These are phyloP conservation scores for Pempheris klunzingeri DNA, from an alignment of 2,797 vertebrate species.

Conservation along the genomic window DNA sequence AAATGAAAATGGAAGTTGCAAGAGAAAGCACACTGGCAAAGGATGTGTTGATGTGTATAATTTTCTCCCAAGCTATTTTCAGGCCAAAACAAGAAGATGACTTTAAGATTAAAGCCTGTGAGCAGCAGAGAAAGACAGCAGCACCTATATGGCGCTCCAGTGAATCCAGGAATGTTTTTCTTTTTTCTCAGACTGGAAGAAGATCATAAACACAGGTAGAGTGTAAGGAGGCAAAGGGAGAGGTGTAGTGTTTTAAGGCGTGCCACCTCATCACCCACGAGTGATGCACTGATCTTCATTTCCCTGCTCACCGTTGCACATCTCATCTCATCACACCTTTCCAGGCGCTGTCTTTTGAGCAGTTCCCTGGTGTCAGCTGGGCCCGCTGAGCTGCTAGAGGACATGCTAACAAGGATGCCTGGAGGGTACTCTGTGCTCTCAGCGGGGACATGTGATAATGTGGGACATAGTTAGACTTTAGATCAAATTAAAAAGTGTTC, in stretches of 20 bases:
- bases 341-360: constrained; percentile 75
- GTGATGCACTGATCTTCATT: constrained; percentile 81
- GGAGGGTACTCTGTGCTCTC: constrained; percentile 53
- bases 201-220: constrained; percentile 69
- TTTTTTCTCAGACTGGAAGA: constrained; percentile 19
- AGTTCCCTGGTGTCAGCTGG: constrained; percentile 59
- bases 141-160: constrained; percentile 50
- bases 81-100: constrained; percentile 1
- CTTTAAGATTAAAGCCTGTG: constrained; percentile 48
- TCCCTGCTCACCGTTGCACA: constrained; percentile 83
- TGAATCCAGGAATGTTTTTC: constrained; percentile 54
- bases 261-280: constrained; percentile 70
- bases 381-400: constrained; percentile 67
- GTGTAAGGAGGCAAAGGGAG: constrained; percentile 35
- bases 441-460: constrained; percentile 50
- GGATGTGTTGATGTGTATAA: constrained; percentile 1
- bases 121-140: constrained; percentile 42
- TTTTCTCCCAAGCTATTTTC: constrained; percentile 33
- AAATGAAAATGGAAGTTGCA: constrained; percentile 54
- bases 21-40: constrained; percentile 11
- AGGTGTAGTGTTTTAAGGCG: constrained; percentile 68
- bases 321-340: constrained; percentile 81
- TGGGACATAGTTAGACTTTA: constrained; percentile 39
- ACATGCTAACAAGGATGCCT: constrained; percentile 83
- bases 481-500: constrained; percentile 25